Base-by-base conservation (phyloP, 1,140 invertebrate species). In the Drosophila athabasca region DNA sequence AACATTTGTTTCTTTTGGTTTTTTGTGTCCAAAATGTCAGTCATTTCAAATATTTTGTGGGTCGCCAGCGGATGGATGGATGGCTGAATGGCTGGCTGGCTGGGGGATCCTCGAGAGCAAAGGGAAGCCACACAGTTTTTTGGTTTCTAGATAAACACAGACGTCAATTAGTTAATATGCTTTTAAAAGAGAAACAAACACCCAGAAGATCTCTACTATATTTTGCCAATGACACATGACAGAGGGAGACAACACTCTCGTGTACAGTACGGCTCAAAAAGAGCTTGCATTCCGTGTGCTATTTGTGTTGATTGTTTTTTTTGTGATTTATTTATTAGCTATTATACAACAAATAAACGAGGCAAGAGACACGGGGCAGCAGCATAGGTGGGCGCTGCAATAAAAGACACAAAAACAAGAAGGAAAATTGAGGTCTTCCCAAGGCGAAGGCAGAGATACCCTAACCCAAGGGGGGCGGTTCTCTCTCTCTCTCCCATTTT, bases 141-240 rank as follows among this genome's bases (percentile, higher is more conserved):
- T 46, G 62, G 62, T 57, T 26, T 70, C 71, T 76, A 76, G 72
- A 85, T 73, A 80, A 80, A 85, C 67, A 85, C 72, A 73, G 60
- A 84, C 81, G 80, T 84, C 80, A 84, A 85, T 84, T 84, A 84
- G 80, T 84, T 80, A 85, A 83, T 83, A 84, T 74, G 69, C 74
- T 72, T 82, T 76, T 57, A 79, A 58, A 79, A 55, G 60, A 64
- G 59, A 35, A 58, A 19, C 17, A 45, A 45, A 61, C 39, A 45
- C 46, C 35, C 22, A 4, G 31, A 3, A 13, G 31, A 31, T 35
- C 26, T 22, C 43, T 6, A 8, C 5, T n/a, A 24, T 59, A 53
- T 53, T 64, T 49, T 49, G 54, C 43, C 53, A 55, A 50, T 75
- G 70, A 75, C 70, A 45, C 62, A 70, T 65, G 67, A 75, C 62